Percentiles rank a stretch among this genome's conserved stretches.
phyloP scores from a whole-genome alignment of 2,113 vertebrate genomes.

The Lepisosteus oculatus region DNA sequence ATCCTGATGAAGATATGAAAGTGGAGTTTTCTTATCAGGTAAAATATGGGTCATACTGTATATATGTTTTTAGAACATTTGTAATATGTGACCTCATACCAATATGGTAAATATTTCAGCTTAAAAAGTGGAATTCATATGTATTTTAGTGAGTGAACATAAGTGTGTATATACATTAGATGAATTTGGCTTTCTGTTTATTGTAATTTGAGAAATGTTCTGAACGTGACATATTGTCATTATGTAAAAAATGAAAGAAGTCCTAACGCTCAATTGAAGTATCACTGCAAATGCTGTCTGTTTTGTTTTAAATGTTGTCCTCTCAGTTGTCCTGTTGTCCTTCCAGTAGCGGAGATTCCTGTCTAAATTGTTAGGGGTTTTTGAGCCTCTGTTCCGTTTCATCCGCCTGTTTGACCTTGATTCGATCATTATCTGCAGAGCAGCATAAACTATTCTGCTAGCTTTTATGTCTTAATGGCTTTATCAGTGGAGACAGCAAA shows the following conservation, averaged over 20 bases:
- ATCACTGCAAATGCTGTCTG: too few species aligned
- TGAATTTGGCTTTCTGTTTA: neutral
- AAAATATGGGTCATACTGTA: constrained; percentile 28
- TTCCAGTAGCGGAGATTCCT: constrained; percentile 16
- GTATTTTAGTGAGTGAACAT: neutral
- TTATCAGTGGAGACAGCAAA: constrained; percentile 11
- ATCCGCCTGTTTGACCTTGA: constrained; percentile 37
- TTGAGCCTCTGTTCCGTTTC: constrained; percentile 26
- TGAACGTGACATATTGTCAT: too few species aligned
- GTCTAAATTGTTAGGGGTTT: too few species aligned
- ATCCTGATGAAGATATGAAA: constrained; percentile 63
- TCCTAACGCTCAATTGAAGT: too few species aligned
- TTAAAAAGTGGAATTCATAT: neutral
- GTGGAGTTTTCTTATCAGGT: constrained; percentile 58
- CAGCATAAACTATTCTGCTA: constrained; percentile 14
- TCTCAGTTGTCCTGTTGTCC: neutral
- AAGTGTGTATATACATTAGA: neutral
- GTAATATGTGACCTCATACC: neutral
- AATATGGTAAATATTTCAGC: neutral
- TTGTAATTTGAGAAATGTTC: neutral
- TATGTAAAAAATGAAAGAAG: too few species aligned
- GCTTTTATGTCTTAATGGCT: constrained; percentile 26
- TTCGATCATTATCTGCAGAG: constrained; percentile 32
- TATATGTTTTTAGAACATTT: neutral
- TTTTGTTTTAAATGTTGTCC: neutral